Evolutionary conservation across 2,888 invertebrate genomes (phyloP).

Genomic region (Mesorhabditis belari): DNA sequence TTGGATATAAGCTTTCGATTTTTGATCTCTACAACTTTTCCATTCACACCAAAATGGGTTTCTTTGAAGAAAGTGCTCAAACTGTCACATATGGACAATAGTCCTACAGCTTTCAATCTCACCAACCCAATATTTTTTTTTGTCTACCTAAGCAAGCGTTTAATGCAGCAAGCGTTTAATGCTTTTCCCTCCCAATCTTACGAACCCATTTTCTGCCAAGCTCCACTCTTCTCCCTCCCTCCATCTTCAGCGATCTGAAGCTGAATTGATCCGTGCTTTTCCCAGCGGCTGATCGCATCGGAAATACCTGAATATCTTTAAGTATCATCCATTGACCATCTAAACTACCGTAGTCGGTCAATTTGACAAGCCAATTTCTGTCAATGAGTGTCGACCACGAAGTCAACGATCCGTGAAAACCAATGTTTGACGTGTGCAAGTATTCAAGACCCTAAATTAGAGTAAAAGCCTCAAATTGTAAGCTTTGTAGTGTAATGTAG

Average conservation of each 20-base stretch:
- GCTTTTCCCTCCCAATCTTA: no score
- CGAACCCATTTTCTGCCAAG: constrained; percentile 5
- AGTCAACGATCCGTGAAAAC: constrained; percentile 29
- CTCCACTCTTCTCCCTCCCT: constrained; percentile 15
- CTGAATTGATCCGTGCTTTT: constrained; percentile 27
- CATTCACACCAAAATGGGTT: no score
- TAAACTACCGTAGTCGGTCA: constrained; percentile 31
- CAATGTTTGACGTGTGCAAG: constrained; percentile 26
- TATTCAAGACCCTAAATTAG: constrained; percentile 34
- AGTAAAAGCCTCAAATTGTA: no score
- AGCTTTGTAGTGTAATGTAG: not conserved
- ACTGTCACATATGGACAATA: no score
- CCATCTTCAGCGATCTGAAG: constrained; percentile 23
- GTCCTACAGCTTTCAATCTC: no score
- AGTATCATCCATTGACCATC: not conserved
- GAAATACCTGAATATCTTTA: not conserved
- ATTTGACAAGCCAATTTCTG: constrained; percentile 29
- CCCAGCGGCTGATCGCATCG: constrained; percentile 28
- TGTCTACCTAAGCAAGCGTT: no score
- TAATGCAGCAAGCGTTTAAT: no score
- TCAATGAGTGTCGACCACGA: constrained; percentile 30
- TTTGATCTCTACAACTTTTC: no score
- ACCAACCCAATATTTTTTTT: no score
- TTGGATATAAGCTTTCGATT: no score
- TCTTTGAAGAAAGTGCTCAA: no score